A percentile compares a stretch with the other conserved stretches of the same genome.
phyloP scores from a whole-genome alignment of 1,140 invertebrate species.

The Melanaphis sacchari region DNA sequence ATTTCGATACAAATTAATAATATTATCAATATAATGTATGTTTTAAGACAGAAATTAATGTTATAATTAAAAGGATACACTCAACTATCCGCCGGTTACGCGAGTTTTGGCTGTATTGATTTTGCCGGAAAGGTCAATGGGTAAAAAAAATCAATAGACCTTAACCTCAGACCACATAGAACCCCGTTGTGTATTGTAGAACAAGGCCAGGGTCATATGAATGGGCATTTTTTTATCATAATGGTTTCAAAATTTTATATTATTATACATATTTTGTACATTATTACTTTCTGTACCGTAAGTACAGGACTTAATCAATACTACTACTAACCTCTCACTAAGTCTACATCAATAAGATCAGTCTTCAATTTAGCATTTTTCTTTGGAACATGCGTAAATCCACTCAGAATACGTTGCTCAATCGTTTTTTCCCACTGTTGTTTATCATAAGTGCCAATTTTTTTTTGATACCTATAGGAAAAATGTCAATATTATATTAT shows the following conservation, averaged over 20 bases:
- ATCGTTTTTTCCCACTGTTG: slow-evolving; percentile 95
- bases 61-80: not conserved
- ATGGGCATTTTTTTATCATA: not conserved
- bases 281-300: no score
- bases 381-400: slow-evolving; percentile 84
- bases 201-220: slow-evolving; percentile 36
- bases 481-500: not conserved
- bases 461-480: slow-evolving; percentile 76
- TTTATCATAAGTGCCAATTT: slow-evolving; percentile 95
- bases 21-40: not conserved
- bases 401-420: slow-evolving; percentile 86
- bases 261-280: not conserved
- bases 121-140: slow-evolving; percentile 36
- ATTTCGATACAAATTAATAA: not conserved
- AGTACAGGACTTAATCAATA: no score
- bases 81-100: not conserved
- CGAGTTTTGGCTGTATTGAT: slow-evolving; percentile 49
- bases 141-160: slow-evolving; percentile 53
- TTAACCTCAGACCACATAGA: slow-evolving; percentile 28
- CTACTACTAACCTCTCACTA: slow-evolving; percentile 78
- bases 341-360: slow-evolving; percentile 93
- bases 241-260: not conserved
- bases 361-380: slow-evolving; percentile 87
- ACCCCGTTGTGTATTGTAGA: not conserved
- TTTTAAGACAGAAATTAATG: not conserved